Conservation (phyloP, 37 sponge, comb jelly and placozoan species). For the Hexactinellida sp. region DNA sequence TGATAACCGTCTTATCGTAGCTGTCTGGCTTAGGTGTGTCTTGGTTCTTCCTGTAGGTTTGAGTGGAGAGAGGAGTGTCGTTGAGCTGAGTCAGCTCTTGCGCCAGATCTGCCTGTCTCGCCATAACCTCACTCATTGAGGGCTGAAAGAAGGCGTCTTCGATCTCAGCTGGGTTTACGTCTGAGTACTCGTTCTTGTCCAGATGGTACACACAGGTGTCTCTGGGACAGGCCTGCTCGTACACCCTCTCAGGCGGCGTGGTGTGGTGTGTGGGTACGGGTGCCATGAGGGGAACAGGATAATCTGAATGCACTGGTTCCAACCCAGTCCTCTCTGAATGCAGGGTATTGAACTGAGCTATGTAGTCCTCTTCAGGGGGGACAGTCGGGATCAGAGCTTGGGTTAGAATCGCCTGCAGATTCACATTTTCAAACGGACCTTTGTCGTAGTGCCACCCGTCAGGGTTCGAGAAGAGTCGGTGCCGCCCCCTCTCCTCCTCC, state of each 20-base stretch:
- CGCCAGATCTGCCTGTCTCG: not conserved
- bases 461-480: not conserved
- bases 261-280: not conserved
- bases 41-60: not conserved
- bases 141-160: not conserved
- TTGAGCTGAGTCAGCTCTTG: not conserved
- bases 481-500: not conserved
- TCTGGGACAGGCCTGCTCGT: not conserved
- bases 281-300: not conserved
- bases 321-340: not conserved
- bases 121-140: conserved; percentile 5
- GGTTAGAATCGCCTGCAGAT: not conserved
- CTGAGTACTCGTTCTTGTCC: not conserved
- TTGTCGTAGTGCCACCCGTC: not conserved
- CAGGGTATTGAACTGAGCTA: not conserved
- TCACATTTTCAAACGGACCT: not conserved
- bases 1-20: not conserved
- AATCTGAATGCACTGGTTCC: not conserved
- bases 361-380: not conserved
- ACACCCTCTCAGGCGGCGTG: not conserved
- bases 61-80: not conserved
- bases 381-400: not conserved
- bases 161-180: not conserved
- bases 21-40: not conserved
- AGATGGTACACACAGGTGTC: not conserved